These are phyloP conservation scores for Pinctada fucata DNA, from an alignment of 2,888 invertebrate species.

Conservation along the genomic window DNA sequence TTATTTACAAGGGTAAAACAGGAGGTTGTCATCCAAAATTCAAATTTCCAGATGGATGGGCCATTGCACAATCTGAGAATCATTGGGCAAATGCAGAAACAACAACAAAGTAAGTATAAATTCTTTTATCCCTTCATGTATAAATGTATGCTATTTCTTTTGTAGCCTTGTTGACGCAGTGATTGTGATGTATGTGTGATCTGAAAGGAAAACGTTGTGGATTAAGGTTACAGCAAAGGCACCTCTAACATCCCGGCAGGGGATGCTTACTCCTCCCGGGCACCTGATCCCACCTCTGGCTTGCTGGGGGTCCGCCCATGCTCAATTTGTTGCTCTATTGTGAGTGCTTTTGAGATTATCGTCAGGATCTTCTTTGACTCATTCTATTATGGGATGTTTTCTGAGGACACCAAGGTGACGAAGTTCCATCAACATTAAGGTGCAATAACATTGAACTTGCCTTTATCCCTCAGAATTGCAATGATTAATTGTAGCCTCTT, in stretches of 20 bases:
- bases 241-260: neutral
- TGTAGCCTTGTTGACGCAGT: neutral
- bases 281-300: too few species aligned
- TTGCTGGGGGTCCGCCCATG: too few species aligned
- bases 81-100: neutral
- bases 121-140: neutral
- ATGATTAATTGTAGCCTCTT: too few species aligned
- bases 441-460: too few species aligned
- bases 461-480: too few species aligned
- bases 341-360: too few species aligned
- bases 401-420: too few species aligned
- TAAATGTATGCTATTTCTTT: neutral
- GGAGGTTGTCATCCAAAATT: slow-evolving; percentile 10
- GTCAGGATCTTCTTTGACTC: too few species aligned
- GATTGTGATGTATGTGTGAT: neutral
- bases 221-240: neutral
- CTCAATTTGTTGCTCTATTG: too few species aligned
- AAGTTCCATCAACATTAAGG: too few species aligned
- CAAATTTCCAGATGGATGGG: slow-evolving; percentile 10
- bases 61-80: slow-evolving; percentile 1
- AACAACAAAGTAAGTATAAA: slow-evolving; percentile 6
- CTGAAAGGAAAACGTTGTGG: neutral
- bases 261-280: too few species aligned
- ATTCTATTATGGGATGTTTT: too few species aligned
- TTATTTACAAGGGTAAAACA: slow-evolving; percentile 18